Evolutionary conservation across 2,113 vertebrate species (phyloP), one percentile per base, ranked within the genome.

Genomic region (Crotalus horridus): DNA sequence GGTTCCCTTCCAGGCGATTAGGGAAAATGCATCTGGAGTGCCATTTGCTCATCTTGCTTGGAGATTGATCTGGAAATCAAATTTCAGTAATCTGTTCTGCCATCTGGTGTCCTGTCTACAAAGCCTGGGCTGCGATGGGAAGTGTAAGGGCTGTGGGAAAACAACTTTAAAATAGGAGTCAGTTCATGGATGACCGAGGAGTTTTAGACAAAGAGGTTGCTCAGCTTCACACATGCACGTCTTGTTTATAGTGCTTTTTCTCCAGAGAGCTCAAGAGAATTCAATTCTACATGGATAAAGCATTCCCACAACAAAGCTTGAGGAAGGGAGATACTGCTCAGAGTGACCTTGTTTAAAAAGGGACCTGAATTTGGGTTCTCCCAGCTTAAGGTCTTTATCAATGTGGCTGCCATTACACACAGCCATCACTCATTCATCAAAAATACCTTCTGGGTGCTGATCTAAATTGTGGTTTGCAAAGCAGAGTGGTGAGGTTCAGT

Each of bases 11-110:
- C 94, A 90, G 92, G 95, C 95, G 96, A 97, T 96, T 97, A 97
- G 0, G 91, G 95, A 93, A 96, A 95, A 95, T 94, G 95, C 95
- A 96, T 93, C 95, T 95, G 96, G 95, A 96, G 95, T 94, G 58
- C 95, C 95, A 11, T 90, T 93, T 94, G 55, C 93, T 96, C 95
- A 93, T 91, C 97, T 95, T 94, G 96, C 95, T 96, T 90, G 56
- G 96, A 23, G 96, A 96, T 96, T 96, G 95, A 96, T 93, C 97
- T 96, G 96, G 95, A 96, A 96, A 97, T 96, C 96, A 96, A 97
- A 96, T 96, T 96, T 95, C 95, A 89, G 95, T 96, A 96, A 97
- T 97, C 96, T 95, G 6, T 81, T 94, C 94, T 94, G 96, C 97
- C 97, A 97, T 97, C 96, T 97, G 97, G 95, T 93, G 94, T 95